A percentile compares a stretch with the other conserved stretches of the same genome.
Conservation (phyloP, 2,888 invertebrate species). For the Mystacides longicornis region DNA sequence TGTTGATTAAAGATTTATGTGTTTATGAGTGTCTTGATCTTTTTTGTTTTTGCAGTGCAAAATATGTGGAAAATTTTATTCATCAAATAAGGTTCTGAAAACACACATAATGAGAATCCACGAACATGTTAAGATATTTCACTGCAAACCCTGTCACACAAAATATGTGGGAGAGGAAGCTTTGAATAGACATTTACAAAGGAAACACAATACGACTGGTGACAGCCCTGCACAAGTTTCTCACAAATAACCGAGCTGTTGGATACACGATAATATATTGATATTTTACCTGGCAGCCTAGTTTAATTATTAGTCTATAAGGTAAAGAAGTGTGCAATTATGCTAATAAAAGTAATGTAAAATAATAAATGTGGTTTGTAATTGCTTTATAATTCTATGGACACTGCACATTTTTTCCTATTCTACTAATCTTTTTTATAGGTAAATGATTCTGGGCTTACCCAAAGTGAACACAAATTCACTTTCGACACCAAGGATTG, state of each 20-base stretch:
- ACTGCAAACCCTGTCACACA: slow-evolving; percentile 5
- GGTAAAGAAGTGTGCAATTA: too few relatives aligned
- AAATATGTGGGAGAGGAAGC: slow-evolving; percentile 5
- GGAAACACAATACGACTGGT: too few relatives aligned
- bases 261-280: background rate
- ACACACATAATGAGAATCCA: background rate
- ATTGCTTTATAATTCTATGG: too few relatives aligned
- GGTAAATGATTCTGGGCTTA: too few relatives aligned
- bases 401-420: too few relatives aligned
- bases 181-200: background rate
- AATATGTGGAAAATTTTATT: background rate
- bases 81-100: background rate
- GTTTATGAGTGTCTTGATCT: too few relatives aligned
- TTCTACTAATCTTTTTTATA: too few relatives aligned
- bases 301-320: too few relatives aligned
- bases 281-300: background rate
- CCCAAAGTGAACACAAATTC: too few relatives aligned
- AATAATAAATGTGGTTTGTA: background rate
- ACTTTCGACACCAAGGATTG: too few relatives aligned
- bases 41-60: background rate
- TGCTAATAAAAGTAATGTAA: background rate
- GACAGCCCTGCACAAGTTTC: too few relatives aligned
- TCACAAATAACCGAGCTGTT: background rate
- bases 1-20: too few relatives aligned
- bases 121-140: slow-evolving; percentile 2